Base-by-base conservation (phyloP, 2,797 vertebrate genomes). In the Nyctalus aviator region DNA sequence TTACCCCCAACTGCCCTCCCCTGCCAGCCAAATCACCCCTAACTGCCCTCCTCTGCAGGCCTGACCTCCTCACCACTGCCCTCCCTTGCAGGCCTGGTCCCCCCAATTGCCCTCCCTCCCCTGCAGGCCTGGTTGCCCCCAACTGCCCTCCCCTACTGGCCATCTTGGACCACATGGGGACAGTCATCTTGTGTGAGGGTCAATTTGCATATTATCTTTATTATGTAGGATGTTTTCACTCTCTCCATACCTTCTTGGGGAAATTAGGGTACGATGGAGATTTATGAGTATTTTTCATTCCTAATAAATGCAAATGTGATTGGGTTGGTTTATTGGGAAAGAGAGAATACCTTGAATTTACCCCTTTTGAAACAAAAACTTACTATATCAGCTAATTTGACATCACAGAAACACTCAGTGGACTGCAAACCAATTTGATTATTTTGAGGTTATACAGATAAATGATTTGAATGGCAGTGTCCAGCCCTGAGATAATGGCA, bases 221-320 rank as follows among this genome's bases (percentile, higher is more conserved):
- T 55, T 55, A 55, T 55, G 20, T 23, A 55, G 3, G 53, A 23
- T 35, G 11, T 84, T 90, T 92, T 88, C 27, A 68, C 17, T 72
- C 3, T 73, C 32, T 76, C 13, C 12, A 84, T 82, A 30, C 3
- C 75, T 91, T 84, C 71, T 78, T 72, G 73, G n/a, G 72, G 50
- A 93, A 88, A 82, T 72, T 27, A 53, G 27, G 25, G 12, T 11
- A 76, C 71, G 6, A 78, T 85, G 11, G 17, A 50, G 32, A 77
- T 75, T 46, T 48, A 15, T 84, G 4, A 84, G 18, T 55, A 72
- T 77, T 89, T 94, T 89, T 90, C 27, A 79, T 89, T 96, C 32
- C 30, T 50, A 84, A 91, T 78, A 82, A 84, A 85, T 95, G 84
- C 64, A 88, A 93, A 71, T 78, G 41, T 21, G 25, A 81, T 62